Evolutionary conservation across 2,113 vertebrate genomes (phyloP).

Genomic region (Platichthys stellatus): DNA sequence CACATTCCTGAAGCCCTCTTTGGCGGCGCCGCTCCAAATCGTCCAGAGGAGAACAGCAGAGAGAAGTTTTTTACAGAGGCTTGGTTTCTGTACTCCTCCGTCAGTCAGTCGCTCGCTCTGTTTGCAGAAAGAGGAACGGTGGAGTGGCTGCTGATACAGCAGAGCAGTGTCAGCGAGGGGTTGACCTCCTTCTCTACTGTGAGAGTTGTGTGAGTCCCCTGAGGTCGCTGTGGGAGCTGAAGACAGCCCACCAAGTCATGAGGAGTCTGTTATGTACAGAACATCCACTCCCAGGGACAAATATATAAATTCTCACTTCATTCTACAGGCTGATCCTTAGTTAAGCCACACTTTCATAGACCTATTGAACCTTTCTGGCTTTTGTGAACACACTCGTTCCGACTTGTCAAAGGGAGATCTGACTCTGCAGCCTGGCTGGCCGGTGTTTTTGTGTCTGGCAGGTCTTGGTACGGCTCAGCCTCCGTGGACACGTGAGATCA

Average conservation of each 20-base stretch:
- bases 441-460: constrained; percentile 58
- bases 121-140: constrained; percentile 54
- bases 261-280: constrained; percentile 23
- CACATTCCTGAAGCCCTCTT: constrained; percentile 28
- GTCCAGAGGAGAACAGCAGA: not conserved
- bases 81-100: constrained; percentile 19
- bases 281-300: constrained; percentile 37
- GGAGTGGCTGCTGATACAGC: constrained; percentile 31
- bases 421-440: constrained; percentile 36
- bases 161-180: not conserved
- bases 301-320: constrained; percentile 5
- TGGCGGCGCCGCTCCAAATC: constrained; percentile 10
- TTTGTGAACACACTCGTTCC: constrained; percentile 15
- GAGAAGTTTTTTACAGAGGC: constrained; percentile 11
- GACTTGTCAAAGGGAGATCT: constrained; percentile 43
- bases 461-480: constrained; percentile 51
- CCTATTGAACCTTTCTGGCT: not conserved
- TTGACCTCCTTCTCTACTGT: constrained; percentile 61
- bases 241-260: constrained; percentile 54
- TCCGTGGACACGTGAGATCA: constrained; percentile 62
- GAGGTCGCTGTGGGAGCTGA: constrained; percentile 50
- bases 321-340: constrained; percentile 11
- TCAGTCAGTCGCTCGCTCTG: constrained; percentile 13
- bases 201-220: constrained; percentile 50
- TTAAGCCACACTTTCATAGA: not conserved